Conservation (phyloP, 1,140 invertebrate species). For the Ganaspis sp. region DNA sequence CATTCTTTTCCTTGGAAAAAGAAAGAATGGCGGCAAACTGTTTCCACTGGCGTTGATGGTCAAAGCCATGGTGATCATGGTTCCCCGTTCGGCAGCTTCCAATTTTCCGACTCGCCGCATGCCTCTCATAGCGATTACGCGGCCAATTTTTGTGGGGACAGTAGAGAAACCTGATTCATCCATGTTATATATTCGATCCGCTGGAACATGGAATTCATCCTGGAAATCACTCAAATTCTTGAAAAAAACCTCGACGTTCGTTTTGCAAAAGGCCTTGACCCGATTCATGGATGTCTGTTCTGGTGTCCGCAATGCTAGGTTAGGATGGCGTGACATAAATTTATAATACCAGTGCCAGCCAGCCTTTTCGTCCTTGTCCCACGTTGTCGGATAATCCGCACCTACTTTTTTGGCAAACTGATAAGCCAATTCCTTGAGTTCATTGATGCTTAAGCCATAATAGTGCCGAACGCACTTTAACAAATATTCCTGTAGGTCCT, state of each 20-base stretch:
- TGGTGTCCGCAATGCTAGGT: no score
- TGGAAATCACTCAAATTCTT: no score
- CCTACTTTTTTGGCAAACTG: conserved; percentile 2
- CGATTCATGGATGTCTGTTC: no score
- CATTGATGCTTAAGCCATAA: not conserved
- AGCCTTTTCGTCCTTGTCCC: no score
- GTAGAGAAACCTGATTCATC: not conserved
- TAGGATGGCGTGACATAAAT: no score
- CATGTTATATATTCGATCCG: not conserved
- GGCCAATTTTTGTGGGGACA: not conserved
- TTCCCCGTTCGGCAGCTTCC: not conserved
- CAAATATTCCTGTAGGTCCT: not conserved
- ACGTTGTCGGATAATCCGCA: no score
- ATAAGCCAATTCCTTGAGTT: not conserved
- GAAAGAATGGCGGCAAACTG: no score
- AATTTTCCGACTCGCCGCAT: not conserved
- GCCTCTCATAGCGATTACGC: not conserved
- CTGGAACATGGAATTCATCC: not conserved
- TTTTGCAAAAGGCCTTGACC: not conserved
- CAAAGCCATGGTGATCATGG: not conserved
- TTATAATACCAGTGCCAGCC: no score
- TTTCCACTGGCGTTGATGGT: not conserved
- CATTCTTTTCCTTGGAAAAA: no score
- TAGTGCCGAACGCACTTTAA: not conserved
- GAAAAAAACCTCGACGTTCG: no score